Conservation (phyloP, 2,888 invertebrate species). For the Keiferia lycopersicella region DNA sequence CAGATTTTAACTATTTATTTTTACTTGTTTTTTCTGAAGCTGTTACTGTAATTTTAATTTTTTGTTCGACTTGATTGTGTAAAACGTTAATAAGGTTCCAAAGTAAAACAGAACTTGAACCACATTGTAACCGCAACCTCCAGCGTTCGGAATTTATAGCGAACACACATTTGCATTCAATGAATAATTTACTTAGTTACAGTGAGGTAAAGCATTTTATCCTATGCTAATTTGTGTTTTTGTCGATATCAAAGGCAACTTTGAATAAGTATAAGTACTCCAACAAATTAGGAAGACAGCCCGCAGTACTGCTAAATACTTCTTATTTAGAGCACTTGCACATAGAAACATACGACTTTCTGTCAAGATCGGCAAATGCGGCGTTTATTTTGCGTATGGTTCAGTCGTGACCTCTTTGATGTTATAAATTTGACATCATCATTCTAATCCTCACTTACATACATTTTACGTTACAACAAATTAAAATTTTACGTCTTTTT, state of each 20-base stretch:
- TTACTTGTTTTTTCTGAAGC: background rate
- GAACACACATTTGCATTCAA: slow-evolving; percentile 29
- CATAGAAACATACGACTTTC: no score
- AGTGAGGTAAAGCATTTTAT: background rate
- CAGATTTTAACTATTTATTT: background rate
- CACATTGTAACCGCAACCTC: slow-evolving; percentile 17
- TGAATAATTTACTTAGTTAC: slow-evolving; percentile 25
- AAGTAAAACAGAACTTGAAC: slow-evolving; percentile 21
- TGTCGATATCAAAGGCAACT: background rate
- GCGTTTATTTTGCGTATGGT: no score
- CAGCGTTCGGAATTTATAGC: slow-evolving; percentile 17
- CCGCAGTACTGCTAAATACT: no score
- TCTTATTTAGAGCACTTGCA: no score
- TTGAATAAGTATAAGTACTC: background rate
- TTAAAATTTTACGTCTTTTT: no score
- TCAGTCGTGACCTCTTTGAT: no score
- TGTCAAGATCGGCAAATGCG: no score
- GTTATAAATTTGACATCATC: no score
- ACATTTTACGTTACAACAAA: no score
- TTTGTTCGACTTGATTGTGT: background rate
- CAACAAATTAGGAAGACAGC: no score
- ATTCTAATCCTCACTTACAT: no score
- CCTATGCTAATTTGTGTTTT: no score
- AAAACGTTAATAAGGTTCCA: slow-evolving; percentile 1
- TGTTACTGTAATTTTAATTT: background rate